Conservation (phyloP, 2,113 vertebrate species). For the Channa maculata region DNA sequence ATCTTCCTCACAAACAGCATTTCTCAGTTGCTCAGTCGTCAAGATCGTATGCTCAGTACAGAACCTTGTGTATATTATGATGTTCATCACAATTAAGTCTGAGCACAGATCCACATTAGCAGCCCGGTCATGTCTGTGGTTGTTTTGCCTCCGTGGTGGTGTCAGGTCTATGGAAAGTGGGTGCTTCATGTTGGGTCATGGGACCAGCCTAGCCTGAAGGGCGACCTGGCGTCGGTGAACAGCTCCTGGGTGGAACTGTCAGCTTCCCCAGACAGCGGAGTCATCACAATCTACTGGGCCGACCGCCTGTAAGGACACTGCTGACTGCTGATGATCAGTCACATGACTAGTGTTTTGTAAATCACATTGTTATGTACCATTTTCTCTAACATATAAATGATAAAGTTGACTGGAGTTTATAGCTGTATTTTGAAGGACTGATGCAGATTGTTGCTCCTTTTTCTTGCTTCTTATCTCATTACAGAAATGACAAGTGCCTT, state of each 20-base stretch:
- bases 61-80: too few relatives aligned
- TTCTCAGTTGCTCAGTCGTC: too few relatives aligned
- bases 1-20: too few relatives aligned
- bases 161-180: conserved; percentile 79
- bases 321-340: not conserved
- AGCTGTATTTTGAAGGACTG: not conserved
- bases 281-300: conserved; percentile 75
- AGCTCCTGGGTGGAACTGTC: conserved; percentile 77
- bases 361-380: not conserved
- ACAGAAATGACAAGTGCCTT: conserved; percentile 69
- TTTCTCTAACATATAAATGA: too few relatives aligned
- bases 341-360: not conserved
- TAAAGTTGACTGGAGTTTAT: not conserved
- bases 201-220: conserved; percentile 67
- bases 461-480: conserved; percentile 4
- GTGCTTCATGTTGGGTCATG: conserved; percentile 69
- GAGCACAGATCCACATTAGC: not conserved
- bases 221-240: conserved; percentile 61
- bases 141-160: not conserved
- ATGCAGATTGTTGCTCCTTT: not conserved
- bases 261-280: conserved; percentile 55
- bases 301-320: conserved; percentile 71
- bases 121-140: not conserved
- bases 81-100: too few relatives aligned
- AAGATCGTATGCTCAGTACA: too few relatives aligned